Percentiles rank a stretch among this genome's conserved stretches.
Evolutionary conservation across 2,888 invertebrate genomes (phyloP).

Genomic region (Cheilosia scutellata): DNA sequence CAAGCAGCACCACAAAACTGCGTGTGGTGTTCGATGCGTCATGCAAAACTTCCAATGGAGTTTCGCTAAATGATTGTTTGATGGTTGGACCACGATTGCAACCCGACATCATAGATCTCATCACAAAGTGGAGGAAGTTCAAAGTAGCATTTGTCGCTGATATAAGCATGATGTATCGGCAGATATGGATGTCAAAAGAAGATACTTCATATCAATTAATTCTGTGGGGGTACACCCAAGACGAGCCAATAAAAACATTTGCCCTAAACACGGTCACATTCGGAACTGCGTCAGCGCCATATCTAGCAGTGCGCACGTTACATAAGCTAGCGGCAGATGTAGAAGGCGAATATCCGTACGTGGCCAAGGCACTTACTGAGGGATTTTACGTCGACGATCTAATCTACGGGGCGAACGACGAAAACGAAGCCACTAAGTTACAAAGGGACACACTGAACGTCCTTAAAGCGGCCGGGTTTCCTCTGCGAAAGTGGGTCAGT

Average conservation of each 20-base stretch:
- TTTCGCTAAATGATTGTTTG: background rate
- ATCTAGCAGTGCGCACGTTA: slow-evolving; percentile 63
- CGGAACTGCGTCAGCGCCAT: slow-evolving; percentile 68
- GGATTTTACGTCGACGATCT: slow-evolving; percentile 74
- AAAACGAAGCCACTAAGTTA: slow-evolving; percentile 3
- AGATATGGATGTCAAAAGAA: slow-evolving; percentile 32
- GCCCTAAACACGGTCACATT: slow-evolving; percentile 71
- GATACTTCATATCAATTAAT: slow-evolving; percentile 50
- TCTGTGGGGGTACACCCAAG: slow-evolving; percentile 31
- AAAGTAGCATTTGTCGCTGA: slow-evolving; percentile 1
- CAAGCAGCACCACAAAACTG: slow-evolving; percentile 18
- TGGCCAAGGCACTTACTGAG: slow-evolving; percentile 40
- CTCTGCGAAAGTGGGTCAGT: slow-evolving; percentile 45
- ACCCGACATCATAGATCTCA: slow-evolving; percentile 3
- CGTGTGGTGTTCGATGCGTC: no score
- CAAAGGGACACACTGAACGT: slow-evolving; percentile 6
- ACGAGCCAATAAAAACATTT: slow-evolving; percentile 55
- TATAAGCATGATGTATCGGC: slow-evolving; percentile 46
- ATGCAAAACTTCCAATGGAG: background rate
- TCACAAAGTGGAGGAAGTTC: background rate
- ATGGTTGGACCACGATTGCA: slow-evolving; percentile 29
- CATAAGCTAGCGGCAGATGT: slow-evolving; percentile 68
- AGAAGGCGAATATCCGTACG: slow-evolving; percentile 71
- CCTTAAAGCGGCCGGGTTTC: slow-evolving; percentile 25
- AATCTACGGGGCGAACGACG: slow-evolving; percentile 37